These are phyloP conservation scores for Machimus atricapillus DNA, from an alignment of 2,888 invertebrate species.

Conservation along the genomic window DNA sequence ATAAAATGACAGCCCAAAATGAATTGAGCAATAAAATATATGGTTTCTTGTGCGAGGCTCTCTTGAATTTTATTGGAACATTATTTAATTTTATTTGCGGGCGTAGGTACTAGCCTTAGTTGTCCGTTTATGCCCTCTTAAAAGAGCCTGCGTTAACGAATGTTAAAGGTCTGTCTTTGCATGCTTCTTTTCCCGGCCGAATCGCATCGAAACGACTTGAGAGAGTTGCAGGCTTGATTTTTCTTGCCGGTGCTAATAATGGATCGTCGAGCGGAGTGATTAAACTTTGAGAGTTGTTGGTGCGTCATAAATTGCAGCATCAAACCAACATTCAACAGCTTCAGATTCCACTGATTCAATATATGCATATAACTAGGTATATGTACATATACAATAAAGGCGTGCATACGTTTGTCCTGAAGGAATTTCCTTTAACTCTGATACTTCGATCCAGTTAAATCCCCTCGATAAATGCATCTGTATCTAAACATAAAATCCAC, in stretches of 20 bases:
- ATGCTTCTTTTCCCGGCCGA: not conserved
- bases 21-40: constrained; percentile 47
- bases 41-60: constrained; percentile 21
- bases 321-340: not conserved
- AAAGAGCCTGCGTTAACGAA: not conserved
- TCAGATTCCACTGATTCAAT: too few species aligned
- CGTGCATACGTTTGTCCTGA: not conserved
- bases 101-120: not conserved
- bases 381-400: too few species aligned
- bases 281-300: constrained; percentile 10
- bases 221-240: not conserved
- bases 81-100: constrained; percentile 43
- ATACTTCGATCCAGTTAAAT: not conserved
- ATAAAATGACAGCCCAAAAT: constrained; percentile 46
- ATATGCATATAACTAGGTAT: too few species aligned
- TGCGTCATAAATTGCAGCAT: constrained; percentile 7
- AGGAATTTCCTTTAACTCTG: not conserved
- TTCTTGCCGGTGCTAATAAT: not conserved
- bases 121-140: not conserved
- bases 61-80: constrained; percentile 42
- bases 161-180: not conserved
- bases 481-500: not conserved
- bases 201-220: not conserved
- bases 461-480: not conserved
- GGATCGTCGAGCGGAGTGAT: not conserved